phyloP scores from a whole-genome alignment of 2,888 invertebrate species.

The Sclerodermus sp. region DNA sequence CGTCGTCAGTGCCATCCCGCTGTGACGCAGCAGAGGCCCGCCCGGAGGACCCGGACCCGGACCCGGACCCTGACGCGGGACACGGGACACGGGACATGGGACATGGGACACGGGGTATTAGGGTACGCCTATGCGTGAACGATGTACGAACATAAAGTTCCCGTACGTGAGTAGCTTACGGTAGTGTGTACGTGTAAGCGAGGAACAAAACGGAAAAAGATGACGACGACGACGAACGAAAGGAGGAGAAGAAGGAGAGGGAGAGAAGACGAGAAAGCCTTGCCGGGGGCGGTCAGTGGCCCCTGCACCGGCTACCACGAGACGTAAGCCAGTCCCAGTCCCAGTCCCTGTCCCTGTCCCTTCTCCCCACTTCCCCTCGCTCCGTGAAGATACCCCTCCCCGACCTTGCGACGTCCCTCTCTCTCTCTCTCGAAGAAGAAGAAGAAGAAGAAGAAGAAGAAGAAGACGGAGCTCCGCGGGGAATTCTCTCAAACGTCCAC shows the following conservation, averaged over 20 bases:
- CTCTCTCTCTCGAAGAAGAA: neutral
- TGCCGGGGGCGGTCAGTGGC: conserved; percentile 58
- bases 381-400: conserved; percentile 1
- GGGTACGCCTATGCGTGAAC: no score
- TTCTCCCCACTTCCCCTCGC: conserved; percentile 13
- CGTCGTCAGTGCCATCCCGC: no score
- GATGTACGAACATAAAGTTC: no score
- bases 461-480: no score
- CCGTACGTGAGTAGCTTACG: no score
- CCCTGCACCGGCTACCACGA: conserved; percentile 45
- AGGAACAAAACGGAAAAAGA: conserved; percentile 18
- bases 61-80: no score
- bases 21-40: no score
- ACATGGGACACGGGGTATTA: no score
- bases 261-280: conserved; percentile 45
- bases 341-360: conserved; percentile 14
- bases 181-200: neutral
- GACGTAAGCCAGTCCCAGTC: conserved; percentile 22
- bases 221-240: conserved; percentile 11
- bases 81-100: no score
- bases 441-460: no score
- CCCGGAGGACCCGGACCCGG: no score
- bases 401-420: conserved; percentile 6
- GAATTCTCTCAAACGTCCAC: neutral
- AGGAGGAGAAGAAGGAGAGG: conserved; percentile 20